These are phyloP conservation scores for Myioborus melanocephalus DNA, from an alignment of 2,797 vertebrate species.

Conservation along the genomic window DNA sequence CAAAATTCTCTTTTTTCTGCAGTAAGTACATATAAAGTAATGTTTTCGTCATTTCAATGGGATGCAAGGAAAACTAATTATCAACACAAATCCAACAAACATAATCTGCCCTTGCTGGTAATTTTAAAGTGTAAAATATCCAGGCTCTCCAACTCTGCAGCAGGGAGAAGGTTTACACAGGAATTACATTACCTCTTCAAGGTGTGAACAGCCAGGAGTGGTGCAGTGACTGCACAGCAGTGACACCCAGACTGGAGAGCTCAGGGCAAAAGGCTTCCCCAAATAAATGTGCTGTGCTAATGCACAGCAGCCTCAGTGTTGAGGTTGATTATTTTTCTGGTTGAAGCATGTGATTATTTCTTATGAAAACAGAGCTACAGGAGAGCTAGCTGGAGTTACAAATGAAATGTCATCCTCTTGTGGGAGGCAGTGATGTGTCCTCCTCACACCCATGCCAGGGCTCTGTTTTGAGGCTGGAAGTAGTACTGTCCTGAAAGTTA, in stretches of 20 bases:
- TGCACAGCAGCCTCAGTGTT: not conserved
- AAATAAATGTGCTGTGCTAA: not conserved
- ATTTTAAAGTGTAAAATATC: slow-evolving; percentile 3
- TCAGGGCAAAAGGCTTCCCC: not conserved
- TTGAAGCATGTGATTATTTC: not conserved
- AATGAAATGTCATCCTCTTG: not conserved
- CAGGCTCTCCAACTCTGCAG: not conserved
- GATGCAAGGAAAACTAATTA: slow-evolving; percentile 42
- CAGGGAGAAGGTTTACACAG: not conserved
- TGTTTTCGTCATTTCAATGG: slow-evolving; percentile 50
- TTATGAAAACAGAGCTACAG: not conserved
- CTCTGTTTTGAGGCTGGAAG: not conserved
- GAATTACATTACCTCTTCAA: not conserved
- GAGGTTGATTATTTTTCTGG: not conserved
- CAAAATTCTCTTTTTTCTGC: slow-evolving; percentile 42
- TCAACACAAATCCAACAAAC: slow-evolving; percentile 48
- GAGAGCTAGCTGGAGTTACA: not conserved
- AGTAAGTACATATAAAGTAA: slow-evolving; percentile 52
- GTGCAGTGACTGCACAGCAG: not conserved
- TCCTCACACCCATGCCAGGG: not conserved
- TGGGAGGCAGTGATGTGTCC: not conserved
- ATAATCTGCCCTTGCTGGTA: not conserved
- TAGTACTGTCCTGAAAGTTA: not conserved
- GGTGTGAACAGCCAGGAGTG: not conserved
- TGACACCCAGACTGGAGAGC: not conserved